Conservation (phyloP, 1,140 invertebrate species). For the Drosophila malerkotliana region DNA sequence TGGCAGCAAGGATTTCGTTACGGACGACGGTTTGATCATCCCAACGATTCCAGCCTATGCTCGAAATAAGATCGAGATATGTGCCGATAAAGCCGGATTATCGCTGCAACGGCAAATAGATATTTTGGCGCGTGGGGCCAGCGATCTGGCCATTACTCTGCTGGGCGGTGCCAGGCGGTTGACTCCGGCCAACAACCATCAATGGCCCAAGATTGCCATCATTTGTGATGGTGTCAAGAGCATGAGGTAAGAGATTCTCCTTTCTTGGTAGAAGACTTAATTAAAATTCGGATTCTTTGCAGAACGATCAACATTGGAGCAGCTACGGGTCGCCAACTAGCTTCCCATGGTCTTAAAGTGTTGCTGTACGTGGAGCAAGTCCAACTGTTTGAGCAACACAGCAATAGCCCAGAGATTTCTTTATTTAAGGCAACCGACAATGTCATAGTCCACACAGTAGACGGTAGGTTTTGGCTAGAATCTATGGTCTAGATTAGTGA, state of each 20-base stretch:
- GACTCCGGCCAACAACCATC: conserved; percentile 92
- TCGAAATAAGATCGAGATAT: conserved; percentile 87
- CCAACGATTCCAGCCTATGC: conserved; percentile 89
- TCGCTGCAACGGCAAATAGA: conserved; percentile 89
- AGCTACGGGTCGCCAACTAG: conserved; percentile 91
- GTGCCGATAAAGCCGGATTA: conserved; percentile 88
- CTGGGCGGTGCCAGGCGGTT: conserved; percentile 90
- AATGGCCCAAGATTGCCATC: conserved; percentile 90
- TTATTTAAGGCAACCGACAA: conserved; percentile 82
- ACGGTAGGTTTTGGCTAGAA: conserved; percentile 49
- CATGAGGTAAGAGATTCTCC: conserved; percentile 43
- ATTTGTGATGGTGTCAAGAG: conserved; percentile 86
- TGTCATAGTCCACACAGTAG: conserved; percentile 69
- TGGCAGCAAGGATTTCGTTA: conserved; percentile 89
- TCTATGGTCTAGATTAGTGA: too few species aligned
- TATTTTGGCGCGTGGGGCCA: conserved; percentile 89
- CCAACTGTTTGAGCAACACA: conserved; percentile 82
- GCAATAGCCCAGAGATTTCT: conserved; percentile 80
- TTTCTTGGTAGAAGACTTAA: background rate
- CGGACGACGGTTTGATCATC: conserved; percentile 91
- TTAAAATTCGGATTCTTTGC: conserved; percentile 8
- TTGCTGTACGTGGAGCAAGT: conserved; percentile 87
- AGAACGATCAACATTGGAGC: conserved; percentile 89
- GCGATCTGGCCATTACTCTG: conserved; percentile 91
- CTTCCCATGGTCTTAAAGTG: conserved; percentile 91